phyloP scores from a whole-genome alignment of 2,113 vertebrate species.

The Pimephales promelas region DNA sequence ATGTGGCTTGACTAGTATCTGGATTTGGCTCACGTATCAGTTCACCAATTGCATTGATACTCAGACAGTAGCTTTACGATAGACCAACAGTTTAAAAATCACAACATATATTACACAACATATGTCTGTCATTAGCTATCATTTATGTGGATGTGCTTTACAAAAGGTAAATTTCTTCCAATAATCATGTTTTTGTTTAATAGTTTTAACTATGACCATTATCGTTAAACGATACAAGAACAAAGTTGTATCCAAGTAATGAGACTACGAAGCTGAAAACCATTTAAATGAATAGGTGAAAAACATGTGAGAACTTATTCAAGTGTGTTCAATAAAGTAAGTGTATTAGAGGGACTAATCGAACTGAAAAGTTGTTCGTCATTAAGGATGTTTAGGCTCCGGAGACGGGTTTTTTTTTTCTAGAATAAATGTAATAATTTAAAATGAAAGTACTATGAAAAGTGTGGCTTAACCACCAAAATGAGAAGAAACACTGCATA shows the following conservation, averaged over 20 bases:
- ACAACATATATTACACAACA: not conserved
- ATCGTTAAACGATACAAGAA: not conserved
- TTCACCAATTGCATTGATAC: not conserved
- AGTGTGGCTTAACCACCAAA: not conserved
- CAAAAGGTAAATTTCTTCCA: not conserved
- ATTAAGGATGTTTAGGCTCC: not conserved
- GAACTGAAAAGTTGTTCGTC: not conserved
- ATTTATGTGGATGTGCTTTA: not conserved
- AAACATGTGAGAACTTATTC: not conserved
- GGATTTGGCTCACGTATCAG: not conserved
- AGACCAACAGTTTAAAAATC: not conserved
- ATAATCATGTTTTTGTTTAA: not conserved
- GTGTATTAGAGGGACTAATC: not conserved
- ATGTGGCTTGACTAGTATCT: no score
- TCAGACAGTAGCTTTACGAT: not conserved
- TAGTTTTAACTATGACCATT: not conserved
- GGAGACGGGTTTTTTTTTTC: not conserved
- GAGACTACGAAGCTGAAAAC: not conserved
- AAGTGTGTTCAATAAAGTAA: not conserved
- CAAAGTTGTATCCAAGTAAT: not conserved
- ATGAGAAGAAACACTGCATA: not conserved
- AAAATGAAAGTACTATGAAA: not conserved
- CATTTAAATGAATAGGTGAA: not conserved
- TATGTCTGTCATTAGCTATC: slow-evolving; percentile 56
- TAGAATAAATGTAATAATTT: no score